A percentile compares a stretch with the other conserved stretches of the same genome.
These are phyloP conservation scores for Anoura caudifer DNA, from an alignment of 2,113 vertebrate genomes.

Conservation along the genomic window DNA sequence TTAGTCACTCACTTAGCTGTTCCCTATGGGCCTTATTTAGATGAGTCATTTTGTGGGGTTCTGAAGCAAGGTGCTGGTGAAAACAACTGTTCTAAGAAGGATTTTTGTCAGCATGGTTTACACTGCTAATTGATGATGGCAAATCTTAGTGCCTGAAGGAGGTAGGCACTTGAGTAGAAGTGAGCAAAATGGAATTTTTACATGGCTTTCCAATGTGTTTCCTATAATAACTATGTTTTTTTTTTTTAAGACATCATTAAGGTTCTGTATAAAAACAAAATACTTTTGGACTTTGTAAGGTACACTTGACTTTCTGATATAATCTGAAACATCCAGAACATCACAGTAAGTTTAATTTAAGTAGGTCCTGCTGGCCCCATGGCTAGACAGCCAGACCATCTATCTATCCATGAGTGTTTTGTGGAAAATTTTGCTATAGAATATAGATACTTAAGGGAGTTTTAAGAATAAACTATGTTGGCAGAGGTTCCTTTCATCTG, in stretches of 20 bases:
- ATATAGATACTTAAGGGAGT: constrained; percentile 22
- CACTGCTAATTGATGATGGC: constrained; percentile 48
- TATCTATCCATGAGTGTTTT: background rate
- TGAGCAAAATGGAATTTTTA: background rate
- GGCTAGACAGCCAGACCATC: background rate
- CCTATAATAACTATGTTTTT: background rate
- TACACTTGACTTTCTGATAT: background rate
- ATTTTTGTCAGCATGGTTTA: constrained; percentile 65
- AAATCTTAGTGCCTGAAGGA: constrained; percentile 47
- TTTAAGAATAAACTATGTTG: background rate
- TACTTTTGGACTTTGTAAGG: background rate
- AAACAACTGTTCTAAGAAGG: constrained; percentile 60
- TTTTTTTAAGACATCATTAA: background rate
- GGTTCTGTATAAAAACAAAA: constrained; percentile 23
- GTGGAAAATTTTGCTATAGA: background rate
- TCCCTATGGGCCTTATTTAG: constrained; percentile 35
- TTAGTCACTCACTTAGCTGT: constrained; percentile 62
- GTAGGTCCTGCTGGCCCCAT: background rate
- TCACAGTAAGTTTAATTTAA: constrained; percentile 2
- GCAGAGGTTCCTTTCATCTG: background rate
- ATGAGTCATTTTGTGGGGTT: constrained; percentile 71
- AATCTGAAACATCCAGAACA: constrained; percentile 17
- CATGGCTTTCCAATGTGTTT: background rate
- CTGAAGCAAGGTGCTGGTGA: constrained; percentile 29
- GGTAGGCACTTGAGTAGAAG: constrained; percentile 40